Evolutionary conservation across 2,888 invertebrate species (phyloP).

Genomic region (Cybosia mesomella): DNA sequence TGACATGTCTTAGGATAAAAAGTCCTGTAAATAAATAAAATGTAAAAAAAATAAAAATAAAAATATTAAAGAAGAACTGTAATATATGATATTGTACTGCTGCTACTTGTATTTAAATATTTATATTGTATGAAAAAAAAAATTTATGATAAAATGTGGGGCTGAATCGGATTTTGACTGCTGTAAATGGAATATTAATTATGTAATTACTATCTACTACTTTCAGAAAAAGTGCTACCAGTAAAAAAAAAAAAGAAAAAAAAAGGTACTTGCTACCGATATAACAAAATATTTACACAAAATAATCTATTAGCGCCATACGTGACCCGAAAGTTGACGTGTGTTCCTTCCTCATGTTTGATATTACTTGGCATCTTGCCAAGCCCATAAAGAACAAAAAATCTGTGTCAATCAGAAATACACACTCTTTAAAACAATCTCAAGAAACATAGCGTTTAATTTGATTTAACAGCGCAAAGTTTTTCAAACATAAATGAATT

Average conservation of each 20-base stretch:
- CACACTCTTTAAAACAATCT: slow-evolving; percentile 2
- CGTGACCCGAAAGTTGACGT: slow-evolving; percentile 38
- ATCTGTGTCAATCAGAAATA: slow-evolving; percentile 30
- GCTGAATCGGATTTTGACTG: not conserved
- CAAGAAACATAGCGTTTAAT: not conserved
- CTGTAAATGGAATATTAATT: slow-evolving; percentile 3
- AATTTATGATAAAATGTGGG: too few species aligned
- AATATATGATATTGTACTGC: too few species aligned
- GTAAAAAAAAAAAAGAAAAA: too few species aligned
- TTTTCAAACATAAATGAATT: not conserved
- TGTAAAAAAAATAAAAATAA: too few species aligned
- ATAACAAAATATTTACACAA: slow-evolving; percentile 4
- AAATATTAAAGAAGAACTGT: too few species aligned
- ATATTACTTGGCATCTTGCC: slow-evolving; percentile 43
- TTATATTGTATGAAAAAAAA: not conserved
- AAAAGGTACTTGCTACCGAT: not conserved
- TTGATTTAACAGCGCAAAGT: not conserved
- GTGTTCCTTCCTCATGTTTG: slow-evolving; percentile 41
- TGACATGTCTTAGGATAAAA: too few species aligned
- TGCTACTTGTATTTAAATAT: not conserved
- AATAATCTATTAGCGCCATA: slow-evolving; percentile 19
- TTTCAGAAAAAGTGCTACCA: not conserved
- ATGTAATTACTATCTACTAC: not conserved
- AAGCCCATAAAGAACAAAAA: slow-evolving; percentile 29
- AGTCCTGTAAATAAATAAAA: too few species aligned